Evolutionary conservation across 30 jellyfish, hydroid and myxozoan species (phyloP), one percentile per base, ranked within the genome.

Genomic region (Phacellophora camtschatica): DNA sequence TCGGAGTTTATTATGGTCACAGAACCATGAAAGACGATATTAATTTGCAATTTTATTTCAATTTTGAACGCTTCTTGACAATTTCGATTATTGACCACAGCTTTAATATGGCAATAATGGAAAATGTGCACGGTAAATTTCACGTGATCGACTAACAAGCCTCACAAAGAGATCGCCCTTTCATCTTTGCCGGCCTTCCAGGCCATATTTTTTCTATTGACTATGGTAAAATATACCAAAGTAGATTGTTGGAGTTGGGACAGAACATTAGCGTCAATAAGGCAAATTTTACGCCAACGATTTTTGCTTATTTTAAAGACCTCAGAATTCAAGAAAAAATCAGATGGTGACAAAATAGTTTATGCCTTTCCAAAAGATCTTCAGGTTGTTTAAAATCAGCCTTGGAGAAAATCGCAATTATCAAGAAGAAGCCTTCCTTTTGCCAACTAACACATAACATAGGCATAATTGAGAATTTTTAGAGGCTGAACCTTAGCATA

Each of bases 121-220:
- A 9, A 25, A 5, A 68, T 66, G 81, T 66, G 81, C 81, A 66
- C 63, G 81, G 81, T 66, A 66, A 66, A 66, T 66, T 30, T 61
- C 76, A 61, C 76, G 76, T 61, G 76, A 61, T 25, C 10, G 33
- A 25, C 25, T 61, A 9, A 32, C 76, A 13, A 61, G 63, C 54
- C 76, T 61, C 76, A 61, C 76, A 61, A 61, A 61, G 76, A 61
- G 63, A 61, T 61, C 76, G 56, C 76, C 76, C 11, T 61, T 61
- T 61, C 63, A 30, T 66, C 81, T 66, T 66, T 72, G 9, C 70
- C 81, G 81, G 81, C 81, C 81, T 66, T 66, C 81, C 71, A 66
- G 81, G 34, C 71, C 84, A 69, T 69, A 69, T 74, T 69, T 45
- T 65, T 69, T 69, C 84, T 69, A 69, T 43, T 45, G 84, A 69